Conservation (phyloP, 1,140 invertebrate genomes). For the Melipona quadrifasciata region DNA sequence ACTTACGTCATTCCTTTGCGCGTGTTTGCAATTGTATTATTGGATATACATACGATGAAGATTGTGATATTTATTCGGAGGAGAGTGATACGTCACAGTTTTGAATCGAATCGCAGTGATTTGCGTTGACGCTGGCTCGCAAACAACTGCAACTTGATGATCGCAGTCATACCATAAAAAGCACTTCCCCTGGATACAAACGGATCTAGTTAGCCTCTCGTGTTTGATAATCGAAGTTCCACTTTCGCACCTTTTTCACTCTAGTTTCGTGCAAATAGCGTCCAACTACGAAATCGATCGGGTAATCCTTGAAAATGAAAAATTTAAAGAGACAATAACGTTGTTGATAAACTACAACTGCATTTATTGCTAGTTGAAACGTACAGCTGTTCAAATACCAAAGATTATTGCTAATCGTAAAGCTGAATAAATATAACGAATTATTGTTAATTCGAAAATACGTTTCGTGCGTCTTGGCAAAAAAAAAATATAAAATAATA, state of each 20-base stretch:
- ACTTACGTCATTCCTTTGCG: background rate
- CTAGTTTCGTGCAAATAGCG: no score
- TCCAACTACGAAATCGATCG: background rate
- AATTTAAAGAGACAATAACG: background rate
- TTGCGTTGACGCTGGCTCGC: background rate
- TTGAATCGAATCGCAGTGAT: background rate
- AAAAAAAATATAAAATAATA: no score
- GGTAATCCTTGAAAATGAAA: background rate
- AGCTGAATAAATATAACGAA: background rate
- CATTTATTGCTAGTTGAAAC: background rate
- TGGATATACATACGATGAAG: background rate
- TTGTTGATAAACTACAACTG: background rate
- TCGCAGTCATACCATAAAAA: background rate
- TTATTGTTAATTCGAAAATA: no score
- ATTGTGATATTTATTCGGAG: constrained; percentile 2
- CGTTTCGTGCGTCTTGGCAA: no score
- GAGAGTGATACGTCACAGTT: background rate
- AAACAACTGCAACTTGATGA: background rate
- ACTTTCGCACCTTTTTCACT: background rate
- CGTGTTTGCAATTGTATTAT: constrained; percentile 9
- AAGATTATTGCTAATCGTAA: background rate
- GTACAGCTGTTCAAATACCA: background rate
- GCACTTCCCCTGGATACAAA: background rate
- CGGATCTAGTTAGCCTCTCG: background rate
- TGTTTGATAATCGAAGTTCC: background rate